Evolutionary conservation across 2,113 vertebrate species (phyloP).

Genomic region (Mesembrinibis cayennensis): DNA sequence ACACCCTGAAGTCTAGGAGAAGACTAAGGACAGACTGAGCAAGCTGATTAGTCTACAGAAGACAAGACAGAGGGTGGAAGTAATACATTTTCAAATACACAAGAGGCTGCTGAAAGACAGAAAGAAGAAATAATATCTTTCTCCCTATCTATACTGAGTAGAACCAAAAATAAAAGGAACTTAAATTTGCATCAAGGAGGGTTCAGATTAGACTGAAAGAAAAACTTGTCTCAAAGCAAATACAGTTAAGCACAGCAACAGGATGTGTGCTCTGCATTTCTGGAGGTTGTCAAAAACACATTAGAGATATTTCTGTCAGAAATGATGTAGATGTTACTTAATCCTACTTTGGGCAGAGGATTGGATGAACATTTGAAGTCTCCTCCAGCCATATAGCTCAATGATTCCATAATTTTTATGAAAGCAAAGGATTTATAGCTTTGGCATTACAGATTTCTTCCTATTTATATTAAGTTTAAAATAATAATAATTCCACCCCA

Average conservation of each 20-base stretch:
- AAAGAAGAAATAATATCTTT: not conserved
- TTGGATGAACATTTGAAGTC: conserved; percentile 21
- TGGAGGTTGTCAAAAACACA: conserved; percentile 59
- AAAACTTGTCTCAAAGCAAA: not conserved
- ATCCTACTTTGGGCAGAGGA: conserved; percentile 28
- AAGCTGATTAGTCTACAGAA: not conserved
- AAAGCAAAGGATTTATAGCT: conserved; percentile 41
- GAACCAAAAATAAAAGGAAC: not conserved
- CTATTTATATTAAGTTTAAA: conserved; percentile 35
- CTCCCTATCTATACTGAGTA: not conserved
- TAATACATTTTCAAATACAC: not conserved
- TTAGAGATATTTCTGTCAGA: conserved; percentile 55
- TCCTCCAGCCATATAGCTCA: conserved; percentile 46
- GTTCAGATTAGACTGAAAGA: not conserved
- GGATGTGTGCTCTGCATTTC: conserved; percentile 23
- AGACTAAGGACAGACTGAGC: not conserved
- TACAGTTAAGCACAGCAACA: not conserved
- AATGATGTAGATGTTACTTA: conserved; percentile 59
- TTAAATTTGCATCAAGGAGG: not conserved
- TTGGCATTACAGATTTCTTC: conserved; percentile 43
- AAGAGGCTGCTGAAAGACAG: not conserved
- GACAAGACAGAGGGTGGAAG: not conserved
- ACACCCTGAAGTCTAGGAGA: not conserved
- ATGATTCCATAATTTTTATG: conserved; percentile 38
- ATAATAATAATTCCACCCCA: not conserved